Conservation (phyloP, 2,888 invertebrate genomes). For the Gymnoscelis rufifasciata region DNA sequence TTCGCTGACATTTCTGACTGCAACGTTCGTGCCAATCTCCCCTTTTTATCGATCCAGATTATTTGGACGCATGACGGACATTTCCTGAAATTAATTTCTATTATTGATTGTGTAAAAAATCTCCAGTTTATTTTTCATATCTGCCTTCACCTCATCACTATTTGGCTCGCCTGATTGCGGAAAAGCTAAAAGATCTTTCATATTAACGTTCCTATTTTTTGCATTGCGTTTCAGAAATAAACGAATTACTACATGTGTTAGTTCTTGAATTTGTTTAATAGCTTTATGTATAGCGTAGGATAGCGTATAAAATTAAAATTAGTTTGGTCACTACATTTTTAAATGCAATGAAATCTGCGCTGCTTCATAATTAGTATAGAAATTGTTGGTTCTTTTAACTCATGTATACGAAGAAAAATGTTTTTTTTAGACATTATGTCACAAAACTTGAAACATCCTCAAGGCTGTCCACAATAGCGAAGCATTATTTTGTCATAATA, state of each 20-base stretch:
- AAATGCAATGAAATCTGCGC: too few relatives aligned
- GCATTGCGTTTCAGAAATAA: background rate
- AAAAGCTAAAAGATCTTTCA: background rate
- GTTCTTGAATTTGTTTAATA: background rate
- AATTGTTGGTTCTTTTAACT: too few relatives aligned
- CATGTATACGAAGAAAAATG: too few relatives aligned
- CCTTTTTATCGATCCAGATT: constrained; percentile 49
- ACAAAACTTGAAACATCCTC: constrained; percentile 35
- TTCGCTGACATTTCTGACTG: constrained; percentile 68
- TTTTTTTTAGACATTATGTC: too few relatives aligned
- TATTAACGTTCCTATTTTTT: background rate
- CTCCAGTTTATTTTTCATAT: constrained; percentile 25
- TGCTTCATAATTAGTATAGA: too few relatives aligned
- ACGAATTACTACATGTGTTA: background rate
- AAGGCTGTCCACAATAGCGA: constrained; percentile 53
- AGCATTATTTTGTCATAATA: constrained; percentile 67
- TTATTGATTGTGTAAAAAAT: constrained; percentile 22
- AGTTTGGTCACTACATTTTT: too few relatives aligned
- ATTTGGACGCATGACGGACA: constrained; percentile 38
- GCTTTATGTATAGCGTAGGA: background rate
- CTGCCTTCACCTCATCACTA: constrained; percentile 12
- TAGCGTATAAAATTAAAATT: background rate
- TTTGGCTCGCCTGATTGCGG: constrained; percentile 3
- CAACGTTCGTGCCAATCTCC: constrained; percentile 57
- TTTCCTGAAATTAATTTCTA: constrained; percentile 31